A percentile compares a stretch with the other conserved stretches of the same genome.
Conservation (phyloP, 1,140 invertebrate species). For the Scaptomyza montana region DNA sequence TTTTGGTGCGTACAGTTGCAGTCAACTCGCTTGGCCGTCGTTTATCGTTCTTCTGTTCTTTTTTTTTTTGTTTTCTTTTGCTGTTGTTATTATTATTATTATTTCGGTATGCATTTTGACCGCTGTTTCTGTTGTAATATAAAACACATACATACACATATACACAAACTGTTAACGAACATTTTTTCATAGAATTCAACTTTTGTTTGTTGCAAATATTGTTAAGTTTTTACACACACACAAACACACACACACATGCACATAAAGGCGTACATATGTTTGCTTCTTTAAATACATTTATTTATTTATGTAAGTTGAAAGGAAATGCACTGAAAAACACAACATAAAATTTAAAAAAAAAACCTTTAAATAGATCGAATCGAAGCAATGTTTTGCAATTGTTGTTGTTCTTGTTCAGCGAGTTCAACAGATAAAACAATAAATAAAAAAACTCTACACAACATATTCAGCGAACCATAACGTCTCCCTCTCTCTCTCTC, state of each 20-base stretch:
- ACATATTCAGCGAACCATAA: slow-evolving; percentile 44
- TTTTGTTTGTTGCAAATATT: slow-evolving; percentile 41
- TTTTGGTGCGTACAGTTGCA: slow-evolving; percentile 69
- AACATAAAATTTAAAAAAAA: neutral
- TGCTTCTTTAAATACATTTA: slow-evolving; percentile 18
- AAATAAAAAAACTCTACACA: slow-evolving; percentile 1
- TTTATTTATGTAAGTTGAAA: slow-evolving; percentile 12
- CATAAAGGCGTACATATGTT: slow-evolving; percentile 3
- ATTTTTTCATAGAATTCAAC: slow-evolving; percentile 20
- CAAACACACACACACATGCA: neutral
- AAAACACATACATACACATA: neutral
- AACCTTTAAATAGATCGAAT: slow-evolving; percentile 64
- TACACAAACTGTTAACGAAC: neutral
- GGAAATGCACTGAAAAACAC: neutral
- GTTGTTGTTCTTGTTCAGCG: neutral
- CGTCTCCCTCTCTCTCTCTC: neutral
- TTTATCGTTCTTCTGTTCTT: neutral
- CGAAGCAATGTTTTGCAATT: slow-evolving; percentile 59
- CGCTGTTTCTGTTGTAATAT: slow-evolving; percentile 10
- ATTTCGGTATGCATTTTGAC: slow-evolving; percentile 16
- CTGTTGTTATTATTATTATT: slow-evolving; percentile 1
- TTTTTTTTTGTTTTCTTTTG: slow-evolving; percentile 32
- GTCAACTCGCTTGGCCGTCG: slow-evolving; percentile 9
- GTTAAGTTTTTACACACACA: slow-evolving; percentile 35
- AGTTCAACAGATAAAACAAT: slow-evolving; percentile 12